A percentile compares a stretch with the other conserved stretches of the same genome.
These are phyloP conservation scores for Tetranychus piercei DNA, from an alignment of 2,888 invertebrate genomes.

Conservation along the genomic window DNA sequence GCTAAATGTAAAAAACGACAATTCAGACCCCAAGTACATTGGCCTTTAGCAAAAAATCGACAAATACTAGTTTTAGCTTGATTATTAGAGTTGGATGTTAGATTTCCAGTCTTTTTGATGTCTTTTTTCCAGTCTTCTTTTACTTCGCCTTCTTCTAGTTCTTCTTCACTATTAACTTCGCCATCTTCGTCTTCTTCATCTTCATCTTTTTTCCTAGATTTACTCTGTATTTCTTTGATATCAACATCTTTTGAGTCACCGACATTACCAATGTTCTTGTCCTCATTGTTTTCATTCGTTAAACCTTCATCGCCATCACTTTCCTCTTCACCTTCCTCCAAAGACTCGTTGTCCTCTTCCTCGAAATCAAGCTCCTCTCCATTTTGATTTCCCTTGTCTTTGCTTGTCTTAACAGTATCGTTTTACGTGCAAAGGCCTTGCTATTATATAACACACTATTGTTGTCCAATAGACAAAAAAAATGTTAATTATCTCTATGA, in stretches of 20 bases:
- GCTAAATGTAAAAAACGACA: conserved; percentile 73
- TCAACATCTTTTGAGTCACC: background rate
- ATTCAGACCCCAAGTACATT: conserved; percentile 89
- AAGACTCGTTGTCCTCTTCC: no score
- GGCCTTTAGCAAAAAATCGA: conserved; percentile 75
- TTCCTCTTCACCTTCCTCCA: background rate
- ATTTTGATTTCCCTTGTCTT: no score
- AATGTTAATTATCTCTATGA: no score
- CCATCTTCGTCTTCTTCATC: conserved; percentile 5
- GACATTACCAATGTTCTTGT: background rate
- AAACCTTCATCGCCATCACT: background rate
- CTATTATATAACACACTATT: no score
- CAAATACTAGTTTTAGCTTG: conserved; percentile 40
- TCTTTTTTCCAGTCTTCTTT: background rate
- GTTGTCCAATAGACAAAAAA: no score
- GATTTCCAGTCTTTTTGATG: no score
- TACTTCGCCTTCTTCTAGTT: conserved; percentile 7
- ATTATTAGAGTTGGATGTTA: background rate
- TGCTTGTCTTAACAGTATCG: no score
- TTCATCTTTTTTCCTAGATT: background rate
- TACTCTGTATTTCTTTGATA: background rate
- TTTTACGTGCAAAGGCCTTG: no score
- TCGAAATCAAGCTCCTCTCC: no score
- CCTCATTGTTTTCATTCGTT: background rate
- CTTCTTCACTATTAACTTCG: conserved; percentile 12